Evolutionary conservation across 2,113 vertebrate species (phyloP).

Genomic region (Oncorhynchus masou): DNA sequence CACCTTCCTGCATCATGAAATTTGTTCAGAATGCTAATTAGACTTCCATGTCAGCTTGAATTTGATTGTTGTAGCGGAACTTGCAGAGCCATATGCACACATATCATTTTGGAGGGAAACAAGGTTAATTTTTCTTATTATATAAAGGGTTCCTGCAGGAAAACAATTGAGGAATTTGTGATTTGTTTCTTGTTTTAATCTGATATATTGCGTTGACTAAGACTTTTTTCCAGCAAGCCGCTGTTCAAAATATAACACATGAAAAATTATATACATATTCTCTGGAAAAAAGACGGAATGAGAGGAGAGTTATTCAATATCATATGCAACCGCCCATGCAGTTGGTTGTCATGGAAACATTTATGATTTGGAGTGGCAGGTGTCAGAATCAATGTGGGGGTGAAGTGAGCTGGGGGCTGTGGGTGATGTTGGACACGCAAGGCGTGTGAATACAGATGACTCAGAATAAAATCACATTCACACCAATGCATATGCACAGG

Average conservation of each 20-base stretch:
- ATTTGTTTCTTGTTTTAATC: background rate
- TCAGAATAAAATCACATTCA: background rate
- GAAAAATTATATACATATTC: background rate
- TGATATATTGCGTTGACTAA: background rate
- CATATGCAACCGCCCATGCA: background rate
- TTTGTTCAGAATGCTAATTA: constrained; percentile 26
- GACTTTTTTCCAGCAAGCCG: background rate
- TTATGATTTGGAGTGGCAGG: constrained; percentile 3
- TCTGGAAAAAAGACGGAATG: background rate
- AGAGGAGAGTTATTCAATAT: background rate
- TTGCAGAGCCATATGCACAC: constrained; percentile 8
- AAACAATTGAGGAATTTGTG: background rate
- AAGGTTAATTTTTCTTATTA: background rate
- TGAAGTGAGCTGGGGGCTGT: background rate
- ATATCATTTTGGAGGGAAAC: background rate
- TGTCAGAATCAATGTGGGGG: background rate
- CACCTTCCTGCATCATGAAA: constrained; percentile 18
- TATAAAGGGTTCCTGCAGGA: background rate
- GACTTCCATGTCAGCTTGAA: constrained; percentile 20
- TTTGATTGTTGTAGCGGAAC: constrained; percentile 34
- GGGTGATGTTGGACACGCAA: background rate
- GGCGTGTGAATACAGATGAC: background rate
- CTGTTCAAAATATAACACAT: background rate
- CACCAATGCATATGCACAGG: background rate
- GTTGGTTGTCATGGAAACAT: background rate